A percentile compares a stretch with the other conserved stretches of the same genome.
phyloP scores from a whole-genome alignment of 2,113 vertebrate species.

The Erinaceus europaeus region DNA sequence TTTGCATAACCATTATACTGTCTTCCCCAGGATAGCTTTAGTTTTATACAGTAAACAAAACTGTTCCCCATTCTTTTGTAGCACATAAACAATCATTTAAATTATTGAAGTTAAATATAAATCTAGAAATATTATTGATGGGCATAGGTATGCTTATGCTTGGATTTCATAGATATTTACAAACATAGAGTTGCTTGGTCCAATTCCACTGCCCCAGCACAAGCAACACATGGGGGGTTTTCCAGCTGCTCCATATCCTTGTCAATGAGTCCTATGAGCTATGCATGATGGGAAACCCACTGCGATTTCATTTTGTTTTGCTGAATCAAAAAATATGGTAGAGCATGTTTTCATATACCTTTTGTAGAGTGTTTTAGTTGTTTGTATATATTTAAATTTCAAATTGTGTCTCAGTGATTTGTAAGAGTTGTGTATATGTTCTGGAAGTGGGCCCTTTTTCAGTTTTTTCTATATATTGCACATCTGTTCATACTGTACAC shows the following conservation, averaged over 20 bases:
- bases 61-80: neutral
- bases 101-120: neutral
- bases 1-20: no score
- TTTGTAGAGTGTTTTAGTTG: neutral
- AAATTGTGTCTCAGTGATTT: neutral
- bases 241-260: neutral
- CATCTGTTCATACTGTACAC: neutral
- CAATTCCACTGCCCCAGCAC: neutral
- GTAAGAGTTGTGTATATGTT: neutral
- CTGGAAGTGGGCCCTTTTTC: neutral
- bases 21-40: no score
- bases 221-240: neutral
- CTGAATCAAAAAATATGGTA: neutral
- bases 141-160: neutral
- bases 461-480: neutral
- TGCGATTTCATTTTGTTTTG: neutral
- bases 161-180: neutral
- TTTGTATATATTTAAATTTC: neutral
- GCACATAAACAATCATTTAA: neutral
- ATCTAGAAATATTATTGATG: neutral
- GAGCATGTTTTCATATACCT: neutral
- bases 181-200: neutral
- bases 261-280: neutral
- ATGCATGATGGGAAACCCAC: neutral
- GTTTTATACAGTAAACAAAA: neutral